Conservation (phyloP, 92 coral and sea anemone species). For the Parazoanthus swiftii region DNA sequence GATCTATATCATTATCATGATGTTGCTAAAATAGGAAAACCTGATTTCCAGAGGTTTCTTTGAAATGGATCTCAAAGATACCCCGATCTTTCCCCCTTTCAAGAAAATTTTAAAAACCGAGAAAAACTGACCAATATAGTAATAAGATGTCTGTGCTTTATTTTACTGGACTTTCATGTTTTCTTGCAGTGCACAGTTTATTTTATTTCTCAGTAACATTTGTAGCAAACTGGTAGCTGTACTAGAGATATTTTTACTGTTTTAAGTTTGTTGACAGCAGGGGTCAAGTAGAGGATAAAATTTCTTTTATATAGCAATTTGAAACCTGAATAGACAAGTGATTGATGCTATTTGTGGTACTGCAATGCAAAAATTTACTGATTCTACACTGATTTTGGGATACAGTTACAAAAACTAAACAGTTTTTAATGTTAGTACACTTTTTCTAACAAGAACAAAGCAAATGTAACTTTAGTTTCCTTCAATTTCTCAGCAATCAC, state of each 20-base stretch:
- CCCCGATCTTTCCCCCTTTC: not conserved
- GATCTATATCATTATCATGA: not conserved
- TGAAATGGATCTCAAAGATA: not conserved
- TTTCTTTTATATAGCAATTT: constrained; percentile 22
- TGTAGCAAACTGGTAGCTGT: not conserved
- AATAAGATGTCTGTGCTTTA: not conserved
- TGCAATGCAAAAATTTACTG: not conserved
- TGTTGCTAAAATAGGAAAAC: not conserved
- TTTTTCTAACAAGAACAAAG: no score
- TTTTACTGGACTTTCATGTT: not conserved
- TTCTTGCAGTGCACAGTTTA: not conserved
- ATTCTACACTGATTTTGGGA: not conserved
- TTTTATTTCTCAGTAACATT: not conserved
- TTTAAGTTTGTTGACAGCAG: constrained; percentile 2
- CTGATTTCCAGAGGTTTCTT: constrained; percentile 18
- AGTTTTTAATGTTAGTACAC: not conserved
- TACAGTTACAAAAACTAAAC: not conserved
- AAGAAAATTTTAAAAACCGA: not conserved
- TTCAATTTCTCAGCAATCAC: not conserved
- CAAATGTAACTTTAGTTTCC: not conserved
- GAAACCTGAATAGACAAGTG: constrained; percentile 18
- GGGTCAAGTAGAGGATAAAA: constrained; percentile 15
- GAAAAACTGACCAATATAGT: not conserved
- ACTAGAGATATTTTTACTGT: not conserved
- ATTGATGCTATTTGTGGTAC: constrained; percentile 24